Evolutionary conservation across 2,888 invertebrate species (phyloP).

Genomic region (Aspidiotus destructor): DNA sequence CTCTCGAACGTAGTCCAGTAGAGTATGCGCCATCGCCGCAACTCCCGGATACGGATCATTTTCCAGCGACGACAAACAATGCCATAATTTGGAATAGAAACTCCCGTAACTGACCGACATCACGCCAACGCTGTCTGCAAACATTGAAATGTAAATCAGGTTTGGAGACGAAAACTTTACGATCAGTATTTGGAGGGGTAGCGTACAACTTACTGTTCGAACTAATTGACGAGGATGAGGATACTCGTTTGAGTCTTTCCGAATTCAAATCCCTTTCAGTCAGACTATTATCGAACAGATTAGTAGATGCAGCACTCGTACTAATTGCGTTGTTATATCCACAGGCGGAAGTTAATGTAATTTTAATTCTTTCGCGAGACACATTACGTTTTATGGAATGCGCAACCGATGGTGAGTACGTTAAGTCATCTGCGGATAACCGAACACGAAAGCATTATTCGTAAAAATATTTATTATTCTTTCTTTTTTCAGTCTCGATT

Average conservation of each 20-base stretch:
- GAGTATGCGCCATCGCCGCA: slow-evolving; percentile 62
- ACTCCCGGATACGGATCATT: slow-evolving; percentile 83
- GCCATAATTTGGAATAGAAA: slow-evolving; percentile 72
- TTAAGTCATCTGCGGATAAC: slow-evolving; percentile 19
- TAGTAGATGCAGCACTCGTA: background rate
- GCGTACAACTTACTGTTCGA: slow-evolving; percentile 45
- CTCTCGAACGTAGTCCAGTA: slow-evolving; percentile 66
- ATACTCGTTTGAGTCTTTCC: slow-evolving; percentile 50
- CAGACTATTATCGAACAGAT: background rate
- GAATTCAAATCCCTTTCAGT: slow-evolving; percentile 5
- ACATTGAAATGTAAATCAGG: background rate
- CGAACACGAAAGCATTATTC: background rate
- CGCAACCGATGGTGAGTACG: slow-evolving; percentile 18
- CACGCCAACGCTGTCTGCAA: slow-evolving; percentile 13
- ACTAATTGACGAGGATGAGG: slow-evolving; percentile 60
- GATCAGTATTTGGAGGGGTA: background rate
- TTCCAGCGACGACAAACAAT: slow-evolving; percentile 63
- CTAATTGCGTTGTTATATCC: background rate
- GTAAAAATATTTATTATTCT: too few species aligned
- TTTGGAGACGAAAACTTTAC: background rate
- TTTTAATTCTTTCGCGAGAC: slow-evolving; percentile 43
- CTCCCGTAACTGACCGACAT: slow-evolving; percentile 16
- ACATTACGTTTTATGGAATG: slow-evolving; percentile 40
- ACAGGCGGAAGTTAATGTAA: slow-evolving; percentile 9
- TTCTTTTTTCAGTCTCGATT: too few species aligned